These are phyloP conservation scores for Plectus sambesii DNA, from an alignment of 1,140 invertebrate species.

Conservation along the genomic window DNA sequence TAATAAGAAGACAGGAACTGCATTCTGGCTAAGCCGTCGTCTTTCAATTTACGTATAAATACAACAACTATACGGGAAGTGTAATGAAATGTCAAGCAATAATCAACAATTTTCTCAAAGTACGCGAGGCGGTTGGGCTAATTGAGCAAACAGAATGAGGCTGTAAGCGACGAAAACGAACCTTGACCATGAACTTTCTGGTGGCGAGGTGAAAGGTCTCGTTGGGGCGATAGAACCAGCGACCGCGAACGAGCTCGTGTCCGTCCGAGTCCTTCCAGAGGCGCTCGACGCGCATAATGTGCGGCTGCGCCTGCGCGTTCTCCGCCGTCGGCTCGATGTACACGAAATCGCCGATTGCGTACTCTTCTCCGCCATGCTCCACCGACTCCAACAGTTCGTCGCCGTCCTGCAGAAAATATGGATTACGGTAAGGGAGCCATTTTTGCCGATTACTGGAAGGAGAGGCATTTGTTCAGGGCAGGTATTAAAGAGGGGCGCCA, in stretches of 20 bases:
- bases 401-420: conserved; percentile 17
- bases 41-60: too few relatives aligned
- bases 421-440: too few relatives aligned
- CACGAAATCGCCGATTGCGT: conserved; percentile 74
- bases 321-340: conserved; percentile 64
- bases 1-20: not conserved
- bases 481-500: too few relatives aligned
- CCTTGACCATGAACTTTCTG: conserved; percentile 82
- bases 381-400: conserved; percentile 47
- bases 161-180: too few relatives aligned
- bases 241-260: conserved; percentile 76
- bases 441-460: too few relatives aligned
- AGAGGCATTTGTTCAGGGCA: too few relatives aligned
- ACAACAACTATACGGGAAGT: too few relatives aligned
- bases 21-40: conserved; percentile 25
- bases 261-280: conserved; percentile 57
- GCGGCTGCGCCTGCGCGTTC: conserved; percentile 53
- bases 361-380: conserved; percentile 62
- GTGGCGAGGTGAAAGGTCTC: conserved; percentile 92
- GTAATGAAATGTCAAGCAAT: too few relatives aligned
- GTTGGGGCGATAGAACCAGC: conserved; percentile 69
- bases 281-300: conserved; percentile 75
- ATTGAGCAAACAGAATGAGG: too few relatives aligned
- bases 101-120: too few relatives aligned
- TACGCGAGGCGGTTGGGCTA: too few relatives aligned